Evolutionary conservation across 2,113 vertebrate genomes (phyloP).

Genomic region (Lota lota): DNA sequence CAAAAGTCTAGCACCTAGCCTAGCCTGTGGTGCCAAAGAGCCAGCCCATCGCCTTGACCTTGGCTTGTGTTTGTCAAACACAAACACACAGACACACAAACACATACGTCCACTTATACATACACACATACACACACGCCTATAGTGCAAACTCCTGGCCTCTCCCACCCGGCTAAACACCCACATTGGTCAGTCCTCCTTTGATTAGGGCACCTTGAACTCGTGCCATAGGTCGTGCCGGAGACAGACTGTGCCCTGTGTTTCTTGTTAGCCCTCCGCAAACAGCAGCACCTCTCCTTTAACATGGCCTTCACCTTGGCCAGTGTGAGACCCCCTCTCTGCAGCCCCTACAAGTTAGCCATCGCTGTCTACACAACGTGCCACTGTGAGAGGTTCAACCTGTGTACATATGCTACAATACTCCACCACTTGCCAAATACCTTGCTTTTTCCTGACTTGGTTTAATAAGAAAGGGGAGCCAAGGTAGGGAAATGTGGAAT

Average conservation of each 20-base stretch:
- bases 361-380: neutral
- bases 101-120: neutral
- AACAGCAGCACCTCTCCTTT: constrained; percentile 36
- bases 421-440: neutral
- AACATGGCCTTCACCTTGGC: constrained; percentile 2
- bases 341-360: constrained; percentile 9
- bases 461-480: no score
- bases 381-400: neutral
- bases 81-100: constrained; percentile 3
- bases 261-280: constrained; percentile 20
- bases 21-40: no score
- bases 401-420: neutral
- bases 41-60: no score
- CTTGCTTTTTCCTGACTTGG: no score
- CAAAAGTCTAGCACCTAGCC: no score
- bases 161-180: neutral
- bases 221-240: constrained; percentile 30
- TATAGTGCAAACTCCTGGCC: neutral
- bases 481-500: no score
- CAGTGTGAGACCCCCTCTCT: constrained; percentile 5
- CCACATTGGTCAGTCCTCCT: constrained; percentile 23
- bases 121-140: constrained; percentile 1
- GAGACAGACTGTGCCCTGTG: constrained; percentile 38
- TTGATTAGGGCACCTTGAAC: constrained; percentile 36
- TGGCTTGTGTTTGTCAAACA: constrained; percentile 10